Conservation (phyloP, 2,113 vertebrate species). For the Furnarius figulus region DNA sequence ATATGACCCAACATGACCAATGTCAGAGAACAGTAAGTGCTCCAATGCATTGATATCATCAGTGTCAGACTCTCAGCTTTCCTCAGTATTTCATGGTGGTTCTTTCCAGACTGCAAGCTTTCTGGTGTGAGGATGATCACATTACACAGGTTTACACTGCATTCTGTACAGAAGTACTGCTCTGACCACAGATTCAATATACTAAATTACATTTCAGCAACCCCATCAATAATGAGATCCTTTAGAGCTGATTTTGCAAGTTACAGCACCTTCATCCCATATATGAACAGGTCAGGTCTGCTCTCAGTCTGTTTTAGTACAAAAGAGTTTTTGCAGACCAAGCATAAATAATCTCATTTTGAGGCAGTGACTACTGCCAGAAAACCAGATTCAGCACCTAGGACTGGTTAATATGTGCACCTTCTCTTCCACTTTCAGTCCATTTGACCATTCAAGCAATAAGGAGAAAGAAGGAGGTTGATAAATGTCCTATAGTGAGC, state of each 20-base stretch:
- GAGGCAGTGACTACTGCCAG: not conserved
- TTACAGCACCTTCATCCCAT: not conserved
- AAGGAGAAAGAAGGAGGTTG: not conserved
- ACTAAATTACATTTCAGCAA: not conserved
- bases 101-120: not conserved
- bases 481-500: not conserved
- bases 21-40: not conserved
- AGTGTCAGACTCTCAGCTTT: not conserved
- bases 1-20: not conserved
- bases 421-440: not conserved
- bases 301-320: not conserved
- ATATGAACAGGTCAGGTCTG: not conserved
- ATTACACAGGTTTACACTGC: not conserved
- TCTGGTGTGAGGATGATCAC: not conserved
- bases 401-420: not conserved
- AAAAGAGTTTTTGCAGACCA: not conserved
- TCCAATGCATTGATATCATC: not conserved
- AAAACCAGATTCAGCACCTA: not conserved
- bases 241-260: not conserved
- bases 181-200: not conserved
- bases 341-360: not conserved
- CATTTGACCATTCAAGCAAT: not conserved
- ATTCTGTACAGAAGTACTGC: not conserved
- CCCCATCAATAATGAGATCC: not conserved
- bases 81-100: not conserved